Base-by-base conservation (phyloP, 2,797 vertebrate genomes). In the Lithobates pipiens region DNA sequence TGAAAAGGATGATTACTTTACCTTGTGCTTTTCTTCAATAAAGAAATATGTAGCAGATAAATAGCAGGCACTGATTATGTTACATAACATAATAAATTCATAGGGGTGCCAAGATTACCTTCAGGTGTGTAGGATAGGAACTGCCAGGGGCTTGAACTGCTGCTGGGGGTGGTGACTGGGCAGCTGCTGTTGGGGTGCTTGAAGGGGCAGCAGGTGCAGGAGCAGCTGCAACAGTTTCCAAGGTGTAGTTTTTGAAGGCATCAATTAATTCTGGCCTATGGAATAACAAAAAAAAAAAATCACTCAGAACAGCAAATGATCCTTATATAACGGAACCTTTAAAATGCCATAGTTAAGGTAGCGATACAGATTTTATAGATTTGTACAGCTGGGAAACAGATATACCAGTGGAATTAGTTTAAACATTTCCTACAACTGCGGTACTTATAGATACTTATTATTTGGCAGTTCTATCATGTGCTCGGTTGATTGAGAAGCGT, bases 81-180 rank as follows among this genome's bases (percentile, higher is more conserved):
- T 61, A 7, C 54, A 57, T 57, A 5, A 27, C 63, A 67, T 27
- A 67, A 25, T 67, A 27, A 10, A 67, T 67, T 67, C 5, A 75
- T 2, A 75, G 44, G 9, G 3, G 68, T 8, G 46, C n/a, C 23
- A 5, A 8, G 34, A 3, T 70, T 34, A 97, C 97, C 96, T 98
- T 97, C 95, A 98, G 91, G 86, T 98, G 97, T 68, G 96, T 46
- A 42, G 97, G 97, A 50, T 97, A 98, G 10, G 97, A 96, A 90
- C 97, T 98, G 87, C 97, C 97, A 0, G 97, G 97, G 72, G 95
- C 94, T 77, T 96, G 93, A 85, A 91, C 88, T 87, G 93, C 90
- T 88, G 93, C 88, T 42, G 77, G 89, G 86, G 90, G 36, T 77
- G 90, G 89, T 70, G 85, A 90, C 34, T 88, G 36, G 16, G 85